These are phyloP conservation scores for Garra rufa DNA, from an alignment of 2,113 vertebrate species.

Conservation along the genomic window DNA sequence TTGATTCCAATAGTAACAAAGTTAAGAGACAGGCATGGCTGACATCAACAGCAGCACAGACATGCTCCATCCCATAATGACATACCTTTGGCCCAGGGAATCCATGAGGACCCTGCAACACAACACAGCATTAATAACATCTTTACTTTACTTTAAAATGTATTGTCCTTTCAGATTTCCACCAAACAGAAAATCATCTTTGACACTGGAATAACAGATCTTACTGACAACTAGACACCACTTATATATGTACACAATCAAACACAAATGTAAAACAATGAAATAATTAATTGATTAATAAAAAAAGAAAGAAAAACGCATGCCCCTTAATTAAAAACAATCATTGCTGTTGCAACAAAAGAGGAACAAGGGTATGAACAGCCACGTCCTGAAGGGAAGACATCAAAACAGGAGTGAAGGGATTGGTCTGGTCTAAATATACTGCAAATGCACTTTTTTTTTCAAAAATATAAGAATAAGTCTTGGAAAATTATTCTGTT, in stretches of 20 bases:
- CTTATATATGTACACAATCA: not conserved
- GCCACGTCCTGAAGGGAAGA: too few relatives aligned
- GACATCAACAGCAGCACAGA: not conserved
- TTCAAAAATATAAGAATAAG: too few relatives aligned
- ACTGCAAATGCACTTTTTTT: too few relatives aligned
- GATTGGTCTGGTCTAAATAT: too few relatives aligned
- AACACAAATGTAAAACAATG: too few relatives aligned
- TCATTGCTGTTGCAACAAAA: too few relatives aligned
- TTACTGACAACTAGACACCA: not conserved
- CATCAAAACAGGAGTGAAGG: too few relatives aligned
- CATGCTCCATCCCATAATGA: constrained; percentile 12
- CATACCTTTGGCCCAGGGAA: constrained; percentile 96
- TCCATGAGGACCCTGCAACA: constrained; percentile 94
- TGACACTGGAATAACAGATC: not conserved
- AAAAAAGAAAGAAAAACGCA: too few relatives aligned
- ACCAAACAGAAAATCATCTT: not conserved
- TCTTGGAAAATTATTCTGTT: too few relatives aligned
- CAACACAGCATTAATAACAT: constrained; percentile 20
- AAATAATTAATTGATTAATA: too few relatives aligned
- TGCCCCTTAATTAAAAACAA: too few relatives aligned
- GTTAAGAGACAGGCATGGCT: not conserved
- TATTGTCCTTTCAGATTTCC: not conserved
- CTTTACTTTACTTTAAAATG: not conserved
- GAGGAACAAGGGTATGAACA: too few relatives aligned
- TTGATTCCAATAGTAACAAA: not conserved